Evolutionary conservation across 2,888 invertebrate species (phyloP), one percentile per base, ranked within the genome.

Genomic region (Temnothorax unifasciatus): DNA sequence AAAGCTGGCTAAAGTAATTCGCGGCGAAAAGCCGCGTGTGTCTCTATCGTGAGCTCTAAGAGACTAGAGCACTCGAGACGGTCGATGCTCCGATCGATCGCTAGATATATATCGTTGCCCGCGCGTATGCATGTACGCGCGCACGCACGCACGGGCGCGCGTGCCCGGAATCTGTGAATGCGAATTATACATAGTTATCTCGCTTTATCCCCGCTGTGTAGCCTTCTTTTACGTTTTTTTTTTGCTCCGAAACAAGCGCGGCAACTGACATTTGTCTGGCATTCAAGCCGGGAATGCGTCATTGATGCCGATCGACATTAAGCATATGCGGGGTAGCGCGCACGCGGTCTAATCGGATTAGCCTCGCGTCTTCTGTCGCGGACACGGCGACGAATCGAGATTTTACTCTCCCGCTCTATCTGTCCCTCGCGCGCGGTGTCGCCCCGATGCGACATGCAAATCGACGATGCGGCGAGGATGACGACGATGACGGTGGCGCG

Each of bases 211-310:
- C 9, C 15, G 47, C 47, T 18, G 18, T 29, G 29, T 50, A 25
- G 25, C 44, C 29, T 47, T 66, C 25, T 25, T 68, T 47, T 41
- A 34, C 34, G 6, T 34, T 34, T 34, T 34, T 34, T 34, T 59
- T 79, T 81, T 59, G 38, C 41, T 79, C 59, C 73, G 25, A 73
- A 73, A 81, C 79, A 81, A 81, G 79, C 59, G 38, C 38, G 79
- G 73, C 79, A 81, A 81, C 79, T 81, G 79, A 81, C 79, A 81
- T 81, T 81, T 81, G 79, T 73, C 73, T 81, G 79, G 79, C 73
- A 81, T 81, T 81, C 79, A 73, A 73, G 59, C 18, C 34, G 47
- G 38, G 73, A 81, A 73, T 59, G 79, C 59, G 73, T 81, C 47
- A 79, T 71, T 71, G 79, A 79, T 71, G 44, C 71, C 59, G 79